Evolutionary conservation across 2,113 vertebrate species (phyloP), one percentile per base, ranked within the genome.

Genomic region (Ceratotherium simum): DNA sequence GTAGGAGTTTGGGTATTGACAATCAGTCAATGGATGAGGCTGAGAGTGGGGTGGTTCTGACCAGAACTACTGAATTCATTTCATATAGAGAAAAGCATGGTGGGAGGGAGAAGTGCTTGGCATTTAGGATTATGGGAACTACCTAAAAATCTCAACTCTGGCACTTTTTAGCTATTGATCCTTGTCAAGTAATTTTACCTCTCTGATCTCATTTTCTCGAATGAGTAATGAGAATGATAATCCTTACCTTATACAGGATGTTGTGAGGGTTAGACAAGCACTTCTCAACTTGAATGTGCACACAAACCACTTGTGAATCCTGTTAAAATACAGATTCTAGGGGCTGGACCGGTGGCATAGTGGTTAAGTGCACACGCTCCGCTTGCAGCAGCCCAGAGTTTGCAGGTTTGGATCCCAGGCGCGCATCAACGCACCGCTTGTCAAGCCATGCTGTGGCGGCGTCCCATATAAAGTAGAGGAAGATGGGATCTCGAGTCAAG

Each of bases 241-340:
- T n/a, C 27, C n/a, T 94, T 79, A 62, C 73, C 33, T 94, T 62
- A 27, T 8, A 69, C 20, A 83, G 62, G 64, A 80, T 75, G 67
- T 78, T 51, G 14, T 36, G 11, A 23, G 21, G 62, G 2, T 79
- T 17, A 69, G 67, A 78, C 33, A 86, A 73, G 48, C 21, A 70
- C 76, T 84, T 91, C 39, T 82, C 64, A 11, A 39, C 65, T 9
- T 36, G 39, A 88, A 88, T 25, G 62, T 88, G 36, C 29, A 76
- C 25, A 83, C n/a, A 92, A 27, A 89, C 48, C 62, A 81, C 67
- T 18, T 51, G 54, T 9, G 17, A 27, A 58, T 69, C 75, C 90
- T 94, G 69, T 73, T 94, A 67, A 67, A 87, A 92, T 87, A 46
- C 16, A 82, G 56, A 58, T 80, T 94, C 76, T 48, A n/a, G 42